Conservation (phyloP, 2,113 vertebrate species). For the Panurus biarmicus region DNA sequence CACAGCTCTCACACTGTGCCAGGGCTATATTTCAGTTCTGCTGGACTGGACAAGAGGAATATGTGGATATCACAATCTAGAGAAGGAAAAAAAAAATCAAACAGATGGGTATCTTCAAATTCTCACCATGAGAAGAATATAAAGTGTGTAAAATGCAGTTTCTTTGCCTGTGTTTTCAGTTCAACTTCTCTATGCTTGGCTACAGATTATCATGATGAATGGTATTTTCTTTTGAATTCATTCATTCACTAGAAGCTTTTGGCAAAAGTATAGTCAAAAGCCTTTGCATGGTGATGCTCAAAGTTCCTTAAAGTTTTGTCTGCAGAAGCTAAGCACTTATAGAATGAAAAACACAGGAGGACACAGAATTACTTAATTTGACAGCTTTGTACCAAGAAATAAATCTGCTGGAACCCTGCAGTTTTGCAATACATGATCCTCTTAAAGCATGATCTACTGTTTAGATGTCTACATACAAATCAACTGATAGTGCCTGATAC, state of each 20-base stretch:
- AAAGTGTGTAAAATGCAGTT: not conserved
- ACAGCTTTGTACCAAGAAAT: not conserved
- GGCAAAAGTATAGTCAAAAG: not conserved
- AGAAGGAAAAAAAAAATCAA: not conserved
- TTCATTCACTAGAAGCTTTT: not conserved
- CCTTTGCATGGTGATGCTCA: not conserved
- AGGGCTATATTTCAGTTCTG: not conserved
- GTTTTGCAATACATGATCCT: not conserved
- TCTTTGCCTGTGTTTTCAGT: not conserved
- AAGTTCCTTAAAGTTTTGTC: not conserved
- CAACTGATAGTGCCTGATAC: not conserved
- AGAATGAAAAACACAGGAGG: not conserved
- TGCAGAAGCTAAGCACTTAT: not conserved
- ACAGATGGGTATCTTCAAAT: not conserved
- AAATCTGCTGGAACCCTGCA: slow-evolving; percentile 1
- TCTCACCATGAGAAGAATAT: not conserved
- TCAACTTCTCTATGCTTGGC: not conserved
- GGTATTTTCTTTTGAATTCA: not conserved
- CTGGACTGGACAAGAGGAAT: not conserved
- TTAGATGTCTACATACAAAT: not conserved
- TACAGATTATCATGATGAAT: not conserved
- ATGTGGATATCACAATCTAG: not conserved
- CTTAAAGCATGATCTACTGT: not conserved
- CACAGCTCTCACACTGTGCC: not conserved
- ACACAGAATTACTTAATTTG: not conserved